Evolutionary conservation across 1,140 invertebrate genomes (phyloP).

Genomic region (Bombus balteatus): DNA sequence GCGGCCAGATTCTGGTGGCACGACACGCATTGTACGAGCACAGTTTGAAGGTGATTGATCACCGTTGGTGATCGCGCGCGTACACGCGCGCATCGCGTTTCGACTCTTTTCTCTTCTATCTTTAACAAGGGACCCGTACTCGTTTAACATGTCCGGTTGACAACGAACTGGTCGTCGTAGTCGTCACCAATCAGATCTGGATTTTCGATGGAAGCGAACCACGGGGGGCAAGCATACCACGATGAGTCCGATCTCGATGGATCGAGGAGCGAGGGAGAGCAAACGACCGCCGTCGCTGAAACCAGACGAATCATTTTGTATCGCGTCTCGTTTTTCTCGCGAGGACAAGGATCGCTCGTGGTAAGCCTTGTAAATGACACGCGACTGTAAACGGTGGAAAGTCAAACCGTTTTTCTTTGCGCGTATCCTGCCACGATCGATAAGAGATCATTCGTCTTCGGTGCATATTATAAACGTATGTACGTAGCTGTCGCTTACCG

Average conservation of each 20-base stretch:
- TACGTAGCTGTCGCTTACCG: not conserved
- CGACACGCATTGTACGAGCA: constrained; percentile 70
- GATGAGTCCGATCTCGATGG: constrained; percentile 57
- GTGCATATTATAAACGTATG: not conserved
- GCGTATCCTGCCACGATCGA: not conserved
- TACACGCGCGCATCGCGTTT: constrained; percentile 55
- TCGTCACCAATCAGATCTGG: constrained; percentile 58
- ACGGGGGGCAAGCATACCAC: constrained; percentile 52
- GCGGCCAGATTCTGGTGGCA: constrained; percentile 69
- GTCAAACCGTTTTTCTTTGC: not conserved
- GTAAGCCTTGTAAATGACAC: not conserved
- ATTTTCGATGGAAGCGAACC: constrained; percentile 63
- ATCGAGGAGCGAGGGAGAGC: constrained; percentile 49
- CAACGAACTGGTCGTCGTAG: constrained; percentile 50
- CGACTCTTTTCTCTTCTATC: constrained; percentile 13
- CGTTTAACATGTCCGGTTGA: constrained; percentile 51
- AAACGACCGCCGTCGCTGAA: not conserved
- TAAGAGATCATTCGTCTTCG: not conserved
- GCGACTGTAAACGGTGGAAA: not conserved
- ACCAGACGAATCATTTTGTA: not conserved
- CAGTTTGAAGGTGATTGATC: constrained; percentile 72
- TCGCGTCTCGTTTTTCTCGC: not conserved
- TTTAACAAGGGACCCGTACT: constrained; percentile 43
- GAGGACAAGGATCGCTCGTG: not conserved
- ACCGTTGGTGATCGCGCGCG: constrained; percentile 62